phyloP scores from a whole-genome alignment of 2,888 invertebrate species.

The Dendrolimus pini region DNA sequence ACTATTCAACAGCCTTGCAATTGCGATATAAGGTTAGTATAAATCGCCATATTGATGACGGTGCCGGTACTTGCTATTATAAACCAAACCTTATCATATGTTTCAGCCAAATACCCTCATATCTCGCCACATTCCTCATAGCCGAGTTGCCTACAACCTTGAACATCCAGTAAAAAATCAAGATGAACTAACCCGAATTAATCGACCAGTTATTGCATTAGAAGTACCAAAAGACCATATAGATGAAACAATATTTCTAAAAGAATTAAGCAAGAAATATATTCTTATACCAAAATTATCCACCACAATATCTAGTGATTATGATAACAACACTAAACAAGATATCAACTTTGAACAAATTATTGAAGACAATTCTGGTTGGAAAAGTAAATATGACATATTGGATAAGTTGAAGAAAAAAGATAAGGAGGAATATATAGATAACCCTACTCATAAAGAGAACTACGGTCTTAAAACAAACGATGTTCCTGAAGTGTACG shows the following conservation, averaged over 20 bases:
- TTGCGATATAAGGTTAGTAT: slow-evolving; percentile 32
- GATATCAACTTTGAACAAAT: background rate
- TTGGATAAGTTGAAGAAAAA: slow-evolving; percentile 48
- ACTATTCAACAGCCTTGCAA: slow-evolving; percentile 34
- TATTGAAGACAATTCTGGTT: slow-evolving; percentile 36
- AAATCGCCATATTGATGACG: background rate
- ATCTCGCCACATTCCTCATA: background rate
- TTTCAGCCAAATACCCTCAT: background rate
- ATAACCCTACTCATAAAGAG: background rate
- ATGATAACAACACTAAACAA: background rate
- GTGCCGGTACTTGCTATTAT: background rate
- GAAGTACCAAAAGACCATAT: slow-evolving; percentile 18
- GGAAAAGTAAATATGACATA: slow-evolving; percentile 66
- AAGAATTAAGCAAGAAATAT: slow-evolving; percentile 58
- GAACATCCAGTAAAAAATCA: background rate
- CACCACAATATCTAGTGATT: slow-evolving; percentile 18
- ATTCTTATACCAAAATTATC: slow-evolving; percentile 57
- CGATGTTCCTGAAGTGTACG: background rate
- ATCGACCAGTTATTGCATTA: slow-evolving; percentile 14
- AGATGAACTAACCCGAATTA: slow-evolving; percentile 10
- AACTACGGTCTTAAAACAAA: background rate
- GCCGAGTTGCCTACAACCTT: slow-evolving; percentile 3
- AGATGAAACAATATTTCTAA: slow-evolving; percentile 37
- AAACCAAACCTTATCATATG: background rate
- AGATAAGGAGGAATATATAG: slow-evolving; percentile 27